Evolutionary conservation across 2,797 vertebrate species (phyloP).

Genomic region (Caiman crocodilus): DNA sequence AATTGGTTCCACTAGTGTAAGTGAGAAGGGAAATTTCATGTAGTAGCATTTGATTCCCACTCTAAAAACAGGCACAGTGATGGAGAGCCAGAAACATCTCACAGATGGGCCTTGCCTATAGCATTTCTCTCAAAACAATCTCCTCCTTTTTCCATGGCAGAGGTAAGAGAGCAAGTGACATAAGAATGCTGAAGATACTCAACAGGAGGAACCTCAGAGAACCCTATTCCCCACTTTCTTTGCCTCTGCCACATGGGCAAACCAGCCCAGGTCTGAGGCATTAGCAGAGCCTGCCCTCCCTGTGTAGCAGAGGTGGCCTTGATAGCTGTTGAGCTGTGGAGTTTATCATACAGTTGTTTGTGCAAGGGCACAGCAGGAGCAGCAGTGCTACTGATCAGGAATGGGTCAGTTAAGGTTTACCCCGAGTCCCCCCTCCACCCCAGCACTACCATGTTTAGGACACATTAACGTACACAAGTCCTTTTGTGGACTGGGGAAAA

Average conservation of each 20-base stretch:
- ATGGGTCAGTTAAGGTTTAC: neutral
- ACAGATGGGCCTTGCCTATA: neutral
- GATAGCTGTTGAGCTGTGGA: neutral
- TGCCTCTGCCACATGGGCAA: neutral
- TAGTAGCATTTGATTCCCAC: neutral
- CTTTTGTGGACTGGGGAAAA: neutral
- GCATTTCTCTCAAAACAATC: neutral
- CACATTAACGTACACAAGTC: neutral
- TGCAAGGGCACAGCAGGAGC: neutral
- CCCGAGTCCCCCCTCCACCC: neutral
- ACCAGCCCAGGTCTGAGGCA: neutral
- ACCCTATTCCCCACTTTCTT: too few species aligned
- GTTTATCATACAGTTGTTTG: neutral
- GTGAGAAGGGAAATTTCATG: neutral
- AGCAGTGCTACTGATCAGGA: neutral
- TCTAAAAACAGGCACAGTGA: too few species aligned
- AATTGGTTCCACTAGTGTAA: neutral
- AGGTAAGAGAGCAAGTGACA: neutral
- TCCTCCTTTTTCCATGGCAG: neutral
- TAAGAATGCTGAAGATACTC: neutral
- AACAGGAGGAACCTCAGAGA: neutral
- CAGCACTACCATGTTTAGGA: neutral
- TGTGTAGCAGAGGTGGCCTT: neutral
- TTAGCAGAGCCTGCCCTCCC: too few species aligned
- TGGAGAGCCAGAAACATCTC: neutral